A percentile compares a stretch with the other conserved stretches of the same genome.
phyloP scores from a whole-genome alignment of 2,113 vertebrate species.

The Eublepharis macularius region DNA sequence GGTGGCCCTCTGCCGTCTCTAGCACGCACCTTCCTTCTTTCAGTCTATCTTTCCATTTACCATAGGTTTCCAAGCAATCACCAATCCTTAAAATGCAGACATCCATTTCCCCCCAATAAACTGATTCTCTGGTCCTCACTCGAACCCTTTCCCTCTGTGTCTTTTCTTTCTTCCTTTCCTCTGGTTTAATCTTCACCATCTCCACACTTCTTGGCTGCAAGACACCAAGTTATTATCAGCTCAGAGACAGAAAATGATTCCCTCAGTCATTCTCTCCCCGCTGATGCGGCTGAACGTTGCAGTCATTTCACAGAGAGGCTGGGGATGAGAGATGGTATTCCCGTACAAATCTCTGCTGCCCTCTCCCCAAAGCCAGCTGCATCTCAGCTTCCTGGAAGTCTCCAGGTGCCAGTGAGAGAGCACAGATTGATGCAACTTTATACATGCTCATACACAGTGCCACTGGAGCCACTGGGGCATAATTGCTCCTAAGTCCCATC shows the following conservation, averaged over 20 bases:
- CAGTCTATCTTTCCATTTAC: background rate
- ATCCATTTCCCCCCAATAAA: background rate
- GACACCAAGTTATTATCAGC: conserved; percentile 30
- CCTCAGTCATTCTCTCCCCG: conserved; percentile 21
- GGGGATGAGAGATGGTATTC: conserved; percentile 10
- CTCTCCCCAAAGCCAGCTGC: background rate
- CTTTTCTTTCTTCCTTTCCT: background rate
- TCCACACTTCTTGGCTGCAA: conserved; percentile 16
- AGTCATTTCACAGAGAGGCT: conserved; percentile 6
- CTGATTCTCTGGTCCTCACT: background rate
- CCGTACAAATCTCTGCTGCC: background rate
- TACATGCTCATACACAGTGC: background rate
- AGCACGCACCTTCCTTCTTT: background rate
- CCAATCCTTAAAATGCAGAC: background rate
- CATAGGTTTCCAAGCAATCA: background rate
- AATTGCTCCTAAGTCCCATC: background rate
- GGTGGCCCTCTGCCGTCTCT: background rate
- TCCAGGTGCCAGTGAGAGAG: conserved; percentile 8
- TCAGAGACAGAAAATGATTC: conserved; percentile 36
- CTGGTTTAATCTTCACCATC: conserved; percentile 28
- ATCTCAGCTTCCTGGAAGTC: background rate
- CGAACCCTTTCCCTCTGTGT: background rate
- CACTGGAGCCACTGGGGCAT: background rate
- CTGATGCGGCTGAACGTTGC: conserved; percentile 27
- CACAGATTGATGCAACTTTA: background rate